Evolutionary conservation across 2,888 invertebrate genomes (phyloP).

Genomic region (Cremastinae sp.): DNA sequence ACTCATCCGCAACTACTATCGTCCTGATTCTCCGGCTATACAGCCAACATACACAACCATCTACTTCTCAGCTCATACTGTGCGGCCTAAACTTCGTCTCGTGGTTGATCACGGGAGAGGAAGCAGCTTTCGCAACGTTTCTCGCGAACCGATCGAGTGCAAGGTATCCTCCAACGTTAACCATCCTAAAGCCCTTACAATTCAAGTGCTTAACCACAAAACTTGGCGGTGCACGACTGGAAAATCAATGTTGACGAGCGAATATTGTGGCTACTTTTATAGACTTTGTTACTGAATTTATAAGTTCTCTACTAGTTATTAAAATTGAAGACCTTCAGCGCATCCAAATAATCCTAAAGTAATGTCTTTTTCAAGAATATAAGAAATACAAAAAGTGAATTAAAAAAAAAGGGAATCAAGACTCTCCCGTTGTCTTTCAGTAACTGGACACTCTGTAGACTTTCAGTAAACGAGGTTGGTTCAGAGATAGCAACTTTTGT

Average conservation of each 20-base stretch:
- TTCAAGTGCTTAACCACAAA: constrained; percentile 34
- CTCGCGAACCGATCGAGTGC: constrained; percentile 23
- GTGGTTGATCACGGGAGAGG: constrained; percentile 47
- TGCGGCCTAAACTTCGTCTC: constrained; percentile 37
- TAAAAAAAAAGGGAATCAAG: too few species aligned
- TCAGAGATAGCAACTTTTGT: constrained; percentile 1
- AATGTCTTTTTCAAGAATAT: too few species aligned
- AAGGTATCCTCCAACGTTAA: constrained; percentile 29
- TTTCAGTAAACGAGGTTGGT: background rate
- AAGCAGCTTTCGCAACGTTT: constrained; percentile 35
- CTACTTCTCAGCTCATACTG: constrained; percentile 37
- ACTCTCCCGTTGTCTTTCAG: too few species aligned
- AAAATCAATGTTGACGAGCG: constrained; percentile 42
- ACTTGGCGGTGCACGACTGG: constrained; percentile 23
- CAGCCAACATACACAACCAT: constrained; percentile 39
- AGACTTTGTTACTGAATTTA: background rate
- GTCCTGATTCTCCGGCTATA: constrained; percentile 29
- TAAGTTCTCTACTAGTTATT: background rate
- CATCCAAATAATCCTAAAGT: too few species aligned
- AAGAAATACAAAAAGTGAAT: too few species aligned
- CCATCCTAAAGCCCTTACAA: constrained; percentile 34
- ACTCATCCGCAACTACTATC: constrained; percentile 46
- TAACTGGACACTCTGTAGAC: background rate
- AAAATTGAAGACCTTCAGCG: too few species aligned
- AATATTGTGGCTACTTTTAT: constrained; percentile 15